These are phyloP conservation scores for Tribolium madens DNA, from an alignment of 1,140 invertebrate species.

Conservation along the genomic window DNA sequence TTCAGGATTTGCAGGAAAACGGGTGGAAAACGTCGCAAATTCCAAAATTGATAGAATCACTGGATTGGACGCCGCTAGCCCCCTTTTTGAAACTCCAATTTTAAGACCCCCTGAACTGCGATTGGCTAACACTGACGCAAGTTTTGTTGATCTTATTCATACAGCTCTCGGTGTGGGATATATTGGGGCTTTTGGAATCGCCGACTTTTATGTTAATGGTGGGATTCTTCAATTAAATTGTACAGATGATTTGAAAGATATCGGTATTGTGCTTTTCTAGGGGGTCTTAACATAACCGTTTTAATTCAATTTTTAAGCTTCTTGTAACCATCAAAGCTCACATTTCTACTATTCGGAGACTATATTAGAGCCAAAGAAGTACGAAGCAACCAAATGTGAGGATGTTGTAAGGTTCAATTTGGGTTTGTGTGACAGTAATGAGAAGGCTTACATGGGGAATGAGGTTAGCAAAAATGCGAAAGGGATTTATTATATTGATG, in stretches of 20 bases:
- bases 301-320: conserved; percentile 40
- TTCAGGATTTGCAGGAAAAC: conserved; percentile 70
- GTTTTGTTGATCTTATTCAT: conserved; percentile 92
- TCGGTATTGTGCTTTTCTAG: conserved; percentile 27
- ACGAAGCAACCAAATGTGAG: background rate
- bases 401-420: background rate
- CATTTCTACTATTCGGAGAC: conserved; percentile 45
- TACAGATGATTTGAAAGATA: conserved; percentile 61
- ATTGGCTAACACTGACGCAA: conserved; percentile 74
- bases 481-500: background rate
- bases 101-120: conserved; percentile 38
- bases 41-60: conserved; percentile 72
- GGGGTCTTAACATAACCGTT: background rate
- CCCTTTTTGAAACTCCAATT: conserved; percentile 55
- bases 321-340: conserved; percentile 49
- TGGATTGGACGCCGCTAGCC: conserved; percentile 77
- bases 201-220: conserved; percentile 90
- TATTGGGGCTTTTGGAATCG: conserved; percentile 79
- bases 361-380: background rate
- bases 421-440: background rate
- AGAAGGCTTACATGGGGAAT: background rate
- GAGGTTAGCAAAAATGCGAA: background rate
- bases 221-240: conserved; percentile 84
- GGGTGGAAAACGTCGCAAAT: conserved; percentile 62
- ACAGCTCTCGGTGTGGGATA: conserved; percentile 88